These are phyloP conservation scores for Tyria jacobaeae DNA, from an alignment of 2,888 invertebrate species.

Conservation along the genomic window DNA sequence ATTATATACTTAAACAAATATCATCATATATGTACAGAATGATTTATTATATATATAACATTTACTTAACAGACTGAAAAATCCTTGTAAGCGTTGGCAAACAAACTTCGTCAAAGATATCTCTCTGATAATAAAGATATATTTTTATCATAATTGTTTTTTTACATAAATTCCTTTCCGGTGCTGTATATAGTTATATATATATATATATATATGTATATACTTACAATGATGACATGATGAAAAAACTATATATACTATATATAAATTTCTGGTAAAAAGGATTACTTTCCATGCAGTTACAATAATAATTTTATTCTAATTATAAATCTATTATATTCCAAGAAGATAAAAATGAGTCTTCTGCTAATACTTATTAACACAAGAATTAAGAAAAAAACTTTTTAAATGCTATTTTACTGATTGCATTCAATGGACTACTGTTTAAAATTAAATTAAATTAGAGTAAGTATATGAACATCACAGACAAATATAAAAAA, in stretches of 20 bases:
- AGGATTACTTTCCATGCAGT: no score
- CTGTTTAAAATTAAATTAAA: neutral
- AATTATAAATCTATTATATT: neutral
- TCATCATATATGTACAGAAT: slow-evolving; percentile 6
- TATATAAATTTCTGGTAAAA: no score
- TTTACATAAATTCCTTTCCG: no score
- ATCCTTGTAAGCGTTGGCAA: neutral
- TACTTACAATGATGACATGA: neutral
- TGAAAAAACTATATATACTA: neutral
- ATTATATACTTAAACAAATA: slow-evolving; percentile 27
- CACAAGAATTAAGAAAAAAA: neutral
- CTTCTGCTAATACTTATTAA: neutral
- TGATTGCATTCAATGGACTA: neutral
- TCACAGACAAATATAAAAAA: neutral
- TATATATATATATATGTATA: no score
- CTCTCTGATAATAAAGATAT: no score
- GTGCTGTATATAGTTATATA: no score
- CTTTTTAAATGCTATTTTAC: slow-evolving; percentile 4
- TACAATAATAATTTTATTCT: neutral
- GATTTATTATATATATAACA: slow-evolving; percentile 2
- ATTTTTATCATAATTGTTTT: no score
- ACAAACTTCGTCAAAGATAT: neutral
- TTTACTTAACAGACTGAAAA: neutral
- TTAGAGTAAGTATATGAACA: neutral
- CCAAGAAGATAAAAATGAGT: neutral